Percentiles rank a stretch among this genome's conserved stretches.
phyloP scores from a whole-genome alignment of 1,140 invertebrate genomes.

The Drosophila azteca region DNA sequence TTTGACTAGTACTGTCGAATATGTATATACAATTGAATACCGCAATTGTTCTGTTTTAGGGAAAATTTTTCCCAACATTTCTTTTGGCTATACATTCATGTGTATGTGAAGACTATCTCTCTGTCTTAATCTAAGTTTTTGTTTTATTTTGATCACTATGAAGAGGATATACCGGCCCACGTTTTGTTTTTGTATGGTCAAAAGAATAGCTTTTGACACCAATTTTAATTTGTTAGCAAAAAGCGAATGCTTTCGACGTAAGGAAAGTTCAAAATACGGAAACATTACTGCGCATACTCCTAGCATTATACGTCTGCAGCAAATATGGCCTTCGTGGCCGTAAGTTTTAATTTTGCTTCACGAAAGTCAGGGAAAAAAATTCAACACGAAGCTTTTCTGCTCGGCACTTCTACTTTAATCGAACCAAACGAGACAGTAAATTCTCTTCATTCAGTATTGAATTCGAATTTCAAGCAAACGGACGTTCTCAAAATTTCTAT shows the following conservation, averaged over 20 bases:
- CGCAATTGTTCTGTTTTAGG: too few relatives aligned
- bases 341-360: slow-evolving; percentile 13
- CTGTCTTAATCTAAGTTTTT: too few relatives aligned
- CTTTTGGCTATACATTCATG: too few relatives aligned
- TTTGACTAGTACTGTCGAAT: too few relatives aligned
- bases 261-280: not conserved
- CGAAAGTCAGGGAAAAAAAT: slow-evolving; percentile 21
- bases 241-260: not conserved
- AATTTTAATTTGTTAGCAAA: too few relatives aligned
- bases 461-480: slow-evolving; percentile 65
- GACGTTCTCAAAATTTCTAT: slow-evolving; percentile 45
- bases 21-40: too few relatives aligned
- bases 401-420: slow-evolving; percentile 14
- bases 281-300: slow-evolving; percentile 32
- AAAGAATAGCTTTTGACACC: too few relatives aligned
- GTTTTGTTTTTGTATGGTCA: too few relatives aligned
- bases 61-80: too few relatives aligned
- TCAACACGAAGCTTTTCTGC: slow-evolving; percentile 35
- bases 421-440: slow-evolving; percentile 30
- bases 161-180: too few relatives aligned
- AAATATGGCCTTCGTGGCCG: slow-evolving; percentile 3
- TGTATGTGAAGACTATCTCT: too few relatives aligned
- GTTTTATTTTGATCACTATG: too few relatives aligned
- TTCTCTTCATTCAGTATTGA: slow-evolving; percentile 66
- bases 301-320: slow-evolving; percentile 2